Base-by-base conservation (phyloP, 2,113 vertebrate genomes). In the Carassius carassius region DNA sequence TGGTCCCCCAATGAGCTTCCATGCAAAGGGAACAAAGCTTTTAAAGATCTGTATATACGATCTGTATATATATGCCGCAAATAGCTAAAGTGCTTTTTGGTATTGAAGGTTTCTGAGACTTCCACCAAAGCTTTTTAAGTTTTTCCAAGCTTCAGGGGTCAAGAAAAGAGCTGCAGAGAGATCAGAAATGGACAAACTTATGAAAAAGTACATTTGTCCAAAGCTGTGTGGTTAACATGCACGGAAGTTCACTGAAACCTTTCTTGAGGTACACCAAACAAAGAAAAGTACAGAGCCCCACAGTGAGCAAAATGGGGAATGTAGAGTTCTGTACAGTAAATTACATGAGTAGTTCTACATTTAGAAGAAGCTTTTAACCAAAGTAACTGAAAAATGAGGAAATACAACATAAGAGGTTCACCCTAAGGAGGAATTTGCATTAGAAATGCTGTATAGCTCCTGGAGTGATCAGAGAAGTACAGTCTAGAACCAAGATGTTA, bases 21-120 rank as follows among this genome's bases (percentile, higher is more conserved):
- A 90, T 91, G 92, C 87, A 89, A 90, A 91, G 85, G 86, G 85
- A 92, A 93, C 86, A 12, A 90, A 81, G 92, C 93, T 94, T 92
- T 95, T 91, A 94, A 90, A 58, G 84, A 83, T 80, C 78, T 65
- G 88, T 85, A n/a, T n/a, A n/a, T n/a, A n/a, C n/a, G n/a, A n/a
- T n/a, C n/a, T n/a, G n/a, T n/a, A n/a, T n/a, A n/a, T n/a, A n/a
- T n/a, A n/a, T n/a, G n/a, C n/a, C n/a, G n/a, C n/a, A n/a, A 83
- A 85, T 70, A 83, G 60, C 32, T 79, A 73, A 87, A 88, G 80
- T 78, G 29, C 67, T 44, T 62, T 73, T 78, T 85, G 62, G 65
- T 79, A 72, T 67, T 1, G 25, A 67, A 78, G 62, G 74, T 83
- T 73, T 78, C 49, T 62, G 5, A 3, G 10, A 58, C 54, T 85